Base-by-base conservation (phyloP, 2,888 invertebrate species). In the Heliconius cydno region DNA sequence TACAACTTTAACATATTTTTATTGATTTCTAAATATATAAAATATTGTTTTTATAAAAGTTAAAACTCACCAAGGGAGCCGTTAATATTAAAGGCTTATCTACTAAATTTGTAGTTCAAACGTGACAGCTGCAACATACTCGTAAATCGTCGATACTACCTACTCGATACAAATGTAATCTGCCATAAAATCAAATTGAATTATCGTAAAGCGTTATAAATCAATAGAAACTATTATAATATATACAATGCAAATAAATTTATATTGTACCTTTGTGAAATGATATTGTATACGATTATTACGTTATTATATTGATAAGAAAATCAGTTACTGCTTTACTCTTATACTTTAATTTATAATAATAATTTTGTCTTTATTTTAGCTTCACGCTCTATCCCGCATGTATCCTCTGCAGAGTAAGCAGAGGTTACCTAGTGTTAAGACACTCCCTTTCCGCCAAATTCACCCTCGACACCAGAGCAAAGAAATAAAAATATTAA, bases 251-350 rank as follows among this genome's bases (percentile, higher is more conserved):
- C 12, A 34, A 34, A n/a, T 38, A 34, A 38, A 68, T 19, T 0
- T 68, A 9, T 34, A 68, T 38, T 68, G 68, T 28, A 71, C 25
- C 19, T 22, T 30, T 9, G 83, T 82, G 22, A 60, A 60, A n/a
- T 60, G n/a, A n/a, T n/a, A 12, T 60, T n/a, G 60, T n/a, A n/a
- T n/a, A n/a, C 12, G 60, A 4, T 60, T n/a, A 60, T 60, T 60
- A n/a, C 10, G 0, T 9, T 60, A n/a, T 60, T 60, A 10, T 60
- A 60, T 60, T n/a, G 60, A 22, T 60, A n/a, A 52, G 22, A 52
- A 52, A 52, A 52, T 22, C 52, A 2, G 19, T 52, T 52, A 52
- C 7, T 52, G 19, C 19, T 22, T 52, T 22, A 52, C 7, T 22
- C 22, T 3, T 52, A 52, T 52, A 22, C 52, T 52, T 52, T 52